Evolutionary conservation across 2,797 vertebrate genomes (phyloP).

Genomic region (Helarctos malayanus): DNA sequence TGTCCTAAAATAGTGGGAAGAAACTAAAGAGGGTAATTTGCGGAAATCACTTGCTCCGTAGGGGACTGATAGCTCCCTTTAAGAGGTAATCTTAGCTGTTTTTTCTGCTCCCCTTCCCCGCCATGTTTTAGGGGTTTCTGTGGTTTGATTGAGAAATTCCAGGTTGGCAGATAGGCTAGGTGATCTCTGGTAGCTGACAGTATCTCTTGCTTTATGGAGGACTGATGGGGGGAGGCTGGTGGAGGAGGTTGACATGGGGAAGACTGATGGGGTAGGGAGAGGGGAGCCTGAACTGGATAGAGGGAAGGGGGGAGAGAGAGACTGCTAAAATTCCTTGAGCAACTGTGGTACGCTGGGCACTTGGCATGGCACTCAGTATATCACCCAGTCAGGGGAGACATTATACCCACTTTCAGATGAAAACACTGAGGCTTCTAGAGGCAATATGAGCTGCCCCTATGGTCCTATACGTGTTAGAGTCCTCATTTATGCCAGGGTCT

Average conservation of each 20-base stretch:
- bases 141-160: conserved; percentile 58
- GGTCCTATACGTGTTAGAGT: background rate
- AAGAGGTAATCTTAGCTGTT: conserved; percentile 15
- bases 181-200: background rate
- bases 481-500: background rate
- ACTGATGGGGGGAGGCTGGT: background rate
- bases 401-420: background rate
- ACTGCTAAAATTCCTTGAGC: background rate
- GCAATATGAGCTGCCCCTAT: background rate
- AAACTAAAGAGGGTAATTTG: conserved; percentile 65
- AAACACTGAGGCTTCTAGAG: background rate
- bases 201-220: background rate
- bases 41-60: background rate
- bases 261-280: background rate
- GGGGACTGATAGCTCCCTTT: background rate
- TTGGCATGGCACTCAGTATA: background rate
- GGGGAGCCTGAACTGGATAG: background rate
- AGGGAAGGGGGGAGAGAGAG: background rate
- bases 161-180: background rate
- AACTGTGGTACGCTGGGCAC: background rate
- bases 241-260: background rate
- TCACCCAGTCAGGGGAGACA: background rate
- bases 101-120: background rate
- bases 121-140: background rate
- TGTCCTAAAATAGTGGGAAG: conserved; percentile 70